A percentile compares a stretch with the other conserved stretches of the same genome.
These are phyloP conservation scores for Ptilodon capucinus DNA, from an alignment of 2,888 invertebrate genomes.

Conservation along the genomic window DNA sequence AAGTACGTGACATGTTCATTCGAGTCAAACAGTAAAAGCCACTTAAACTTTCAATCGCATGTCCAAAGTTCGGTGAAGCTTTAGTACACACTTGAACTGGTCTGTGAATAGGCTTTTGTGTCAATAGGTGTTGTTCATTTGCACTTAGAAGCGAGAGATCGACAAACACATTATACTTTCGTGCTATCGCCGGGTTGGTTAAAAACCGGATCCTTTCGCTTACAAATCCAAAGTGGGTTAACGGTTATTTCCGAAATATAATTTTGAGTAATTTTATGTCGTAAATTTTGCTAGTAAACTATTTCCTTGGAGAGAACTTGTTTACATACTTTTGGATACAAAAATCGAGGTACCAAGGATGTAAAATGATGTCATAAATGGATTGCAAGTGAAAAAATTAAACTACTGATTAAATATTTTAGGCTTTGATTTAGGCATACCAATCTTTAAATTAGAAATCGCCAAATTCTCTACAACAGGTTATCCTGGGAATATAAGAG, in stretches of 20 bases:
- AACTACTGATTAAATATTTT: neutral
- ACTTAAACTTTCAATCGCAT: neutral
- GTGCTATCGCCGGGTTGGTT: neutral
- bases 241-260: neutral
- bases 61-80: constrained; percentile 3
- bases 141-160: constrained; percentile 9
- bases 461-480: neutral
- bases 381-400: neutral
- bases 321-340: neutral
- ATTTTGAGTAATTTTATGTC: neutral
- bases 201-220: neutral
- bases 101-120: constrained; percentile 9
- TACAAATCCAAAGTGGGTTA: neutral
- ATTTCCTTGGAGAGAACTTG: too few species aligned
- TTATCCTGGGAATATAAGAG: neutral
- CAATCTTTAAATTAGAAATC: neutral
- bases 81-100: constrained; percentile 1
- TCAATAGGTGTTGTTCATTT: constrained; percentile 16
- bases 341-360: neutral
- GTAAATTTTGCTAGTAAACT: neutral
- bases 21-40: neutral
- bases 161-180: constrained; percentile 17
- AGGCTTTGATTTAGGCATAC: neutral
- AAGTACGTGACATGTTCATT: neutral
- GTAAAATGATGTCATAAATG: neutral